Conservation (phyloP, 1,140 invertebrate species). For the Neuroterus valhalla region DNA sequence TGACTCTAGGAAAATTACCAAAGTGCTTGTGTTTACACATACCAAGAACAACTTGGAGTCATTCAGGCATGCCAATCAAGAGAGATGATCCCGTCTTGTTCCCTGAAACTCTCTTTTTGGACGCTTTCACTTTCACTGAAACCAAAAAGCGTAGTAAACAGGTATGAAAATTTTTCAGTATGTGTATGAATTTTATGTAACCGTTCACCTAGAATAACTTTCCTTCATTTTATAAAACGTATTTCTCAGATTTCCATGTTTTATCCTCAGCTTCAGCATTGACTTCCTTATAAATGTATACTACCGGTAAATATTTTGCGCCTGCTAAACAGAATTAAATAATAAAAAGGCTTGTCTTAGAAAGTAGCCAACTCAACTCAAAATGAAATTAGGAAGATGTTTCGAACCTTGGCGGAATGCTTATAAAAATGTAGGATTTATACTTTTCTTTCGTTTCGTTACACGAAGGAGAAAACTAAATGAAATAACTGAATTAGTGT, state of each 20-base stretch:
- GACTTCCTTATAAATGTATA: background rate
- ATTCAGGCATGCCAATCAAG: conserved; percentile 85
- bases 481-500: too few species aligned
- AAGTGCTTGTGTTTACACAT: conserved; percentile 91
- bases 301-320: too few species aligned
- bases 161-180: conserved; percentile 42
- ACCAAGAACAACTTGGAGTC: conserved; percentile 88
- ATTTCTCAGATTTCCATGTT: background rate
- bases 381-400: too few species aligned
- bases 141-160: conserved; percentile 67
- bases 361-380: too few species aligned
- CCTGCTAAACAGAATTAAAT: too few species aligned
- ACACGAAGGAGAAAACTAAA: too few species aligned
- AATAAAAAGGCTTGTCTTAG: too few species aligned
- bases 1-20: conserved; percentile 92
- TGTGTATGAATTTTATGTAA: conserved; percentile 19
- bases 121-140: conserved; percentile 83
- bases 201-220: background rate
- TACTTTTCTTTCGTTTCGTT: too few species aligned
- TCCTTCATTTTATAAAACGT: background rate
- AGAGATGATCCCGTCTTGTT: conserved; percentile 90
- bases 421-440: too few species aligned
- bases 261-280: background rate
- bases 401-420: too few species aligned
- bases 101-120: conserved; percentile 87